Conservation (phyloP, 2,113 vertebrate genomes). For the Taurulus bubalis region DNA sequence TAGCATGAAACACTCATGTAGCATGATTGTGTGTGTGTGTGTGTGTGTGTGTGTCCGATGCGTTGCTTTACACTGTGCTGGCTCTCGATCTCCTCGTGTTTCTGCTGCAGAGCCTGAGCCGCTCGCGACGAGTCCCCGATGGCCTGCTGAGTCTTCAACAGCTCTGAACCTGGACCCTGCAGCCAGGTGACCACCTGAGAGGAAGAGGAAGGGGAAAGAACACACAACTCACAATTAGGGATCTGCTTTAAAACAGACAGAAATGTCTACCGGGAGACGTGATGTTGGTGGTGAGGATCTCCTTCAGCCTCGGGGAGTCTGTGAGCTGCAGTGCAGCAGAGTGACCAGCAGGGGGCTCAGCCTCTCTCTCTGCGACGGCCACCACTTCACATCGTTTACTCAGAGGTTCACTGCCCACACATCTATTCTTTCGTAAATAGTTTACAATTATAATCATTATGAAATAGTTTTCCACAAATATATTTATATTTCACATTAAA, state of each 20-base stretch:
- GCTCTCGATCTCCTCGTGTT: conserved; percentile 98
- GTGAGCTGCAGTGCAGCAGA: conserved; percentile 21
- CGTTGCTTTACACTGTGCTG: conserved; percentile 93
- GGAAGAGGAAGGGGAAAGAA: neutral
- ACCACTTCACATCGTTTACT: neutral
- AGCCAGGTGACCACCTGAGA: conserved; percentile 97
- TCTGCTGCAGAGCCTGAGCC: conserved; percentile 96
- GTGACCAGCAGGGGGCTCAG: conserved; percentile 30
- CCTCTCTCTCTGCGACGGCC: neutral
- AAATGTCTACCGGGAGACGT: neutral
- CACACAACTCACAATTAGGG: neutral
- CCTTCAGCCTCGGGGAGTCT: neutral
- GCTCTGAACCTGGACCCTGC: conserved; percentile 96
- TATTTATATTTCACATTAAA: neutral
- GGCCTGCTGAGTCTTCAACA: conserved; percentile 94
- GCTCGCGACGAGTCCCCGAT: conserved; percentile 97
- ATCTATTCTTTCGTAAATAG: too few species aligned
- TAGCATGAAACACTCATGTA: too few species aligned
- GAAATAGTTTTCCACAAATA: neutral
- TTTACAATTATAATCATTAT: neutral
- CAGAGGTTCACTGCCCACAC: neutral
- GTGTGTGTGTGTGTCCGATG: neutral
- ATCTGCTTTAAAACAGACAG: neutral
- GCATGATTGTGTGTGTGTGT: conserved; percentile 3
- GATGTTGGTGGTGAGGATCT: neutral